Conservation (phyloP, 2,797 vertebrate genomes). For the Syngnathus rostellatus region DNA sequence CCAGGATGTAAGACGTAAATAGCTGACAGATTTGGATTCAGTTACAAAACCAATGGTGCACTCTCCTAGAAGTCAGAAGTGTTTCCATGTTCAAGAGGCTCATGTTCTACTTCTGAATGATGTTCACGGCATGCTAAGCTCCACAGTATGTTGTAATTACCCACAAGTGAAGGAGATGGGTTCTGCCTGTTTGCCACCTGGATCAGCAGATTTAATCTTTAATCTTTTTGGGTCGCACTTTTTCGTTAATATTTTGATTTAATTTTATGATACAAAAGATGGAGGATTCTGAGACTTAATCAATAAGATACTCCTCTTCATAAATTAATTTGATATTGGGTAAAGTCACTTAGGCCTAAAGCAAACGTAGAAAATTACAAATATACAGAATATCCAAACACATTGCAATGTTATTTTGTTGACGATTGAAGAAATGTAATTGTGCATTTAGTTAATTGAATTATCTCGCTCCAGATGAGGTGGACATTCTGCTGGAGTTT, state of each 20-base stretch:
- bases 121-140: conserved; percentile 23
- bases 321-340: too few species aligned
- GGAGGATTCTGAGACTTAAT: neutral
- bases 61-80: neutral
- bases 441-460: neutral
- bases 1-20: neutral
- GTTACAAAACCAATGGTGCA: neutral
- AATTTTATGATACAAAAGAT: neutral
- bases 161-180: conserved; percentile 22
- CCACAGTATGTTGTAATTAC: conserved; percentile 19
- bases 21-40: conserved; percentile 4
- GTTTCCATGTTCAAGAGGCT: neutral
- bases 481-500: conserved; percentile 75
- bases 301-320: too few species aligned
- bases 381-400: neutral
- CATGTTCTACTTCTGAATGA: neutral
- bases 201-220: neutral
- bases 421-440: neutral
- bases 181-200: conserved; percentile 24
- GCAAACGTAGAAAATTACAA: neutral
- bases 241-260: neutral
- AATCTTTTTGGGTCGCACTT: neutral
- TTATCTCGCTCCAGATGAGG: conserved; percentile 64
- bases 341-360: neutral
- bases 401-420: too few species aligned